Evolutionary conservation across 2,888 invertebrate species (phyloP).

Genomic region (Merodon equestris): DNA sequence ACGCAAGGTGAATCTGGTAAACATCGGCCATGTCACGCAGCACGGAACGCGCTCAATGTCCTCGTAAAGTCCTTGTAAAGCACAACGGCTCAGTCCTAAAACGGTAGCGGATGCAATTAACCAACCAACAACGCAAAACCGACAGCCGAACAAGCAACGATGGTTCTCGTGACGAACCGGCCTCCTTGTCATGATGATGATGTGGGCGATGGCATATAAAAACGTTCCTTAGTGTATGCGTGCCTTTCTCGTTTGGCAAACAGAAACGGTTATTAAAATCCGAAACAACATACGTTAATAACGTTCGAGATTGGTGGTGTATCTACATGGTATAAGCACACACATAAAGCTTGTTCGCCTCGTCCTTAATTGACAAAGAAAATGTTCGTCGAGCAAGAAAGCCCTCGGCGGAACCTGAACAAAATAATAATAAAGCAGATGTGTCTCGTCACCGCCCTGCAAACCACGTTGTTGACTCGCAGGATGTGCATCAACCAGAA

Average conservation of each 20-base stretch:
- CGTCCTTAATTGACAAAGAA: constrained; percentile 47
- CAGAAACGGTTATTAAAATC: constrained; percentile 63
- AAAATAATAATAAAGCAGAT: constrained; percentile 53
- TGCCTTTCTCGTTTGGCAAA: constrained; percentile 45
- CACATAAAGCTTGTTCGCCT: constrained; percentile 1
- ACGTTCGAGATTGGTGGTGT: constrained; percentile 52
- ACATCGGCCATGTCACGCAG: constrained; percentile 23
- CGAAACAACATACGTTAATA: constrained; percentile 50
- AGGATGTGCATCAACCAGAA: constrained; percentile 17
- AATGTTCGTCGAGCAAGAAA: constrained; percentile 43
- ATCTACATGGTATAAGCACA: constrained; percentile 25
- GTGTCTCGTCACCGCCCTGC: constrained; percentile 42
- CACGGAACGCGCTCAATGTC: constrained; percentile 14
- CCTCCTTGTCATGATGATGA: constrained; percentile 1
- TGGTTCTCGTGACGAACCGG: constrained; percentile 9
- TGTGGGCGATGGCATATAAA: constrained; percentile 21
- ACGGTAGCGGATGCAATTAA: constrained; percentile 59
- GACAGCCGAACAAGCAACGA: not conserved
- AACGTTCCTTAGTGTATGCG: too few relatives aligned
- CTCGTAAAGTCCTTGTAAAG: constrained; percentile 19
- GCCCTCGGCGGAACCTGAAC: constrained; percentile 35
- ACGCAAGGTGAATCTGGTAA: constrained; percentile 22
- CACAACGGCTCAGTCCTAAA: not conserved
- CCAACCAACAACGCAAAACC: constrained; percentile 36
- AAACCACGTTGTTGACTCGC: constrained; percentile 3